These are phyloP conservation scores for Eutolmus rufibarbis DNA, from an alignment of 2,888 invertebrate species.

Conservation along the genomic window DNA sequence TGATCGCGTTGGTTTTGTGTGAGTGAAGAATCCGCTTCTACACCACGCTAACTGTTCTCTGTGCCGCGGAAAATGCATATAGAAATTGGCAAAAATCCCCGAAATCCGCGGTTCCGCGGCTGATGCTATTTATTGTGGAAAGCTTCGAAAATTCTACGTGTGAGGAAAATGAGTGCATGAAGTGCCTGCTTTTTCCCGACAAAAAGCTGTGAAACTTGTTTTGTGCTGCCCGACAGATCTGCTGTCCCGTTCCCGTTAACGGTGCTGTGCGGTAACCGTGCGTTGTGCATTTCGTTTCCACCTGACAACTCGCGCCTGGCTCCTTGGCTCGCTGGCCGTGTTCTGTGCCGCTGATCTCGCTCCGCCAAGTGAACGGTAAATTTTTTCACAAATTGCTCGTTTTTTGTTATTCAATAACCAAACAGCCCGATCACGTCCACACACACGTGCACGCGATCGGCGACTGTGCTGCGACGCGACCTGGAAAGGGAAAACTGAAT, in stretches of 20 bases:
- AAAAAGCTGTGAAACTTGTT: conserved; percentile 15
- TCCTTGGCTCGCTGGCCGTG: background rate
- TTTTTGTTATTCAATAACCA: background rate
- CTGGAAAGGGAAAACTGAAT: background rate
- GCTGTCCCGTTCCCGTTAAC: background rate
- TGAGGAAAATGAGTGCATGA: background rate
- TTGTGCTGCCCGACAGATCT: background rate
- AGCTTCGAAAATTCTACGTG: background rate
- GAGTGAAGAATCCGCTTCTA: background rate
- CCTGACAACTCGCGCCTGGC: background rate
- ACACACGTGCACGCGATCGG: background rate
- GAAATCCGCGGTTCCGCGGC: background rate
- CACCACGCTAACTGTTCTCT: background rate
- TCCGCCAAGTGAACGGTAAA: background rate
- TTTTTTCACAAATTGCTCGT: background rate
- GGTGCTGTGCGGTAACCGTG: conserved; percentile 1
- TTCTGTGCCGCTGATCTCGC: conserved; percentile 15
- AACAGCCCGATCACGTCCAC: background rate
- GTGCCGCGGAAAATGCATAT: background rate
- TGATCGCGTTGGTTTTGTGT: background rate
- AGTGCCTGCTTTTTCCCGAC: background rate
- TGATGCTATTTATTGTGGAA: background rate
- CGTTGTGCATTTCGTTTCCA: background rate
- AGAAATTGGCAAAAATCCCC: background rate
- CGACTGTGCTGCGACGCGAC: background rate